phyloP scores from a whole-genome alignment of 1,140 invertebrate species.

The Cataglyphis hispanica region DNA sequence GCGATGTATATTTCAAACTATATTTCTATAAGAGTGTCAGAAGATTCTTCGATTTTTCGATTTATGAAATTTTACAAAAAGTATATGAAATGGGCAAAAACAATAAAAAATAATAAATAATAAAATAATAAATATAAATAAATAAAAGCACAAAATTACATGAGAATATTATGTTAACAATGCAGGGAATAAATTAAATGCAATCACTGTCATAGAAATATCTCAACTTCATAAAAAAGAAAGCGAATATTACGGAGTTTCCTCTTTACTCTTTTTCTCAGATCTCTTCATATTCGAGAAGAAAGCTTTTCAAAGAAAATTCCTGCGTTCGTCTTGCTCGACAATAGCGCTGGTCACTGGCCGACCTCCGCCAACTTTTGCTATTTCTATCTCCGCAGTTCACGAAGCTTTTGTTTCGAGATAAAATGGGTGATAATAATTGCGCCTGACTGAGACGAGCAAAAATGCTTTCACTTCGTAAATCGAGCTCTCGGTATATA shows the following conservation, averaged over 20 bases:
- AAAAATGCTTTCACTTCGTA: constrained; percentile 57
- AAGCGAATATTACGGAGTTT: neutral
- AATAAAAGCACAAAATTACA: neutral
- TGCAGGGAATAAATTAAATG: neutral
- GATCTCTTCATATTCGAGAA: constrained; percentile 32
- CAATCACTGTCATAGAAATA: constrained; percentile 18
- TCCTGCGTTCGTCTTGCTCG: constrained; percentile 20
- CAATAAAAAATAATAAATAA: neutral
- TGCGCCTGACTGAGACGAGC: constrained; percentile 51
- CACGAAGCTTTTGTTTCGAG: constrained; percentile 66
- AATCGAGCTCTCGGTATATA: constrained; percentile 47
- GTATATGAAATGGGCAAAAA: neutral
- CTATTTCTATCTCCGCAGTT: constrained; percentile 56
- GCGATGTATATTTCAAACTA: neutral
- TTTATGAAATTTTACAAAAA: neutral
- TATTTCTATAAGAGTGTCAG: neutral
- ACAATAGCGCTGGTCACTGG: constrained; percentile 52
- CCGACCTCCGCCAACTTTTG: constrained; percentile 14
- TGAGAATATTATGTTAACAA: neutral
- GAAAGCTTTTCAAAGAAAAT: constrained; percentile 40
- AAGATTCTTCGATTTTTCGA: neutral
- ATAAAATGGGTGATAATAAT: constrained; percentile 69
- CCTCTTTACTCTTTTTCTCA: constrained; percentile 51
- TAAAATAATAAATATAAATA: neutral
- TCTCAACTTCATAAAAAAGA: neutral